Conservation (phyloP, 2,113 vertebrate genomes). For the Cephalopholis sonnerati region DNA sequence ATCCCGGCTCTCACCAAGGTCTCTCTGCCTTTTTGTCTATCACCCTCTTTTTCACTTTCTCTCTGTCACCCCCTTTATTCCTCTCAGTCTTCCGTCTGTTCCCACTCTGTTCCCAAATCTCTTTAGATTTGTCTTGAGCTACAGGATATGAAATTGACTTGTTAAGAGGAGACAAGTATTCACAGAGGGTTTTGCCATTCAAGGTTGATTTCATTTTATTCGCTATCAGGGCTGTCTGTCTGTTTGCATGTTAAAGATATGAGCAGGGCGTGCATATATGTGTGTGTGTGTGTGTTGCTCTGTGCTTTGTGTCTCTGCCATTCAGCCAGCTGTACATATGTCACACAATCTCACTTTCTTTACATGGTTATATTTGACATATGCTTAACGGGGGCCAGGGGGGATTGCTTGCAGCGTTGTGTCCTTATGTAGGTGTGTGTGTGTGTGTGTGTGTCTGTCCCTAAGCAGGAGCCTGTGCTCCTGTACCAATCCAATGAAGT, state of each 20-base stretch:
- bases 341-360: conserved; percentile 78
- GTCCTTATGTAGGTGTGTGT: conserved; percentile 43
- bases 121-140: conserved; percentile 76
- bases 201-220: conserved; percentile 81
- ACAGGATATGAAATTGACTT: conserved; percentile 80
- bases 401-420: conserved; percentile 62
- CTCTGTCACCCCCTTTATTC: conserved; percentile 45
- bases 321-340: conserved; percentile 75
- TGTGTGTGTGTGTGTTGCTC: conserved; percentile 38
- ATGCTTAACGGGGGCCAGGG: conserved; percentile 79
- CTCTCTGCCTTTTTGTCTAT: conserved; percentile 63
- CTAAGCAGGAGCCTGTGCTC: conserved; percentile 80
- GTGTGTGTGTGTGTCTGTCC: conserved; percentile 52
- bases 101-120: conserved; percentile 66
- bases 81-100: conserved; percentile 45
- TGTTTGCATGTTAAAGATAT: conserved; percentile 79
- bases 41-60: conserved; percentile 30
- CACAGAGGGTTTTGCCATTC: conserved; percentile 82
- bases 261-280: conserved; percentile 17
- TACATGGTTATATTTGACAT: conserved; percentile 84
- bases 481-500: conserved; percentile 95
- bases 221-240: conserved; percentile 75
- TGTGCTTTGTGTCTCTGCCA: conserved; percentile 68
- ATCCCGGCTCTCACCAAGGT: conserved; percentile 75
- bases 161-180: conserved; percentile 79